Percentiles rank a stretch among this genome's conserved stretches.
Evolutionary conservation across 2,888 invertebrate genomes (phyloP).

Genomic region (Eupithecia exiguata): DNA sequence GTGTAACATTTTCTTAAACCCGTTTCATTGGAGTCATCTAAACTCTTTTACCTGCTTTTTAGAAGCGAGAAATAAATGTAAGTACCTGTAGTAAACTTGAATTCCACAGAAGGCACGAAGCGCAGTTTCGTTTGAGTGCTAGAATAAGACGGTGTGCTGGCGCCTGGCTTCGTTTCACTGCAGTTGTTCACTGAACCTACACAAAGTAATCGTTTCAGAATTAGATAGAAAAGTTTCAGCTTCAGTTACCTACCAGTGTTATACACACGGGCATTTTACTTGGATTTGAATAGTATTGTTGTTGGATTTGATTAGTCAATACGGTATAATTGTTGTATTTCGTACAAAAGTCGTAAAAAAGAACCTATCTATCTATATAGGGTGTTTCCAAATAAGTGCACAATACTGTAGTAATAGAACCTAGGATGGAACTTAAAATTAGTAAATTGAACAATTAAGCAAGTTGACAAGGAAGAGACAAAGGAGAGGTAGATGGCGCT

Average conservation of each 20-base stretch:
- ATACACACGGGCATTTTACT: no score
- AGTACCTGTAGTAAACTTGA: slow-evolving; percentile 89
- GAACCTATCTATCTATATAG: no score
- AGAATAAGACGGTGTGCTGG: slow-evolving; percentile 65
- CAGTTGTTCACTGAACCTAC: slow-evolving; percentile 61
- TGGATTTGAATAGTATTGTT: no score
- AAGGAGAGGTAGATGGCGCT: no score
- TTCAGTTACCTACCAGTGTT: not conserved
- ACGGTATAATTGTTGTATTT: no score
- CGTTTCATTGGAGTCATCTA: no score
- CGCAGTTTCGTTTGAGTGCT: slow-evolving; percentile 87
- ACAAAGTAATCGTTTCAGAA: not conserved
- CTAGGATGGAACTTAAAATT: not conserved
- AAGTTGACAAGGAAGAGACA: not conserved
- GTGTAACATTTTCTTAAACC: no score
- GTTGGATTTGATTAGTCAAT: no score
- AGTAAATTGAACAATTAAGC: not conserved
- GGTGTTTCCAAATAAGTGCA: no score
- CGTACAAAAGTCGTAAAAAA: no score
- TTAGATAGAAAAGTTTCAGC: not conserved
- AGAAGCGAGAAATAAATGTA: no score
- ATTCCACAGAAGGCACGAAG: slow-evolving; percentile 92
- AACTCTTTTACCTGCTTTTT: no score
- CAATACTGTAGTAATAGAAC: not conserved
- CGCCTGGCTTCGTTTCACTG: slow-evolving; percentile 63